Evolutionary conservation across 2,888 invertebrate genomes (phyloP), one percentile per base, ranked within the genome.

Genomic region (Scrobipalpa atriplicella): DNA sequence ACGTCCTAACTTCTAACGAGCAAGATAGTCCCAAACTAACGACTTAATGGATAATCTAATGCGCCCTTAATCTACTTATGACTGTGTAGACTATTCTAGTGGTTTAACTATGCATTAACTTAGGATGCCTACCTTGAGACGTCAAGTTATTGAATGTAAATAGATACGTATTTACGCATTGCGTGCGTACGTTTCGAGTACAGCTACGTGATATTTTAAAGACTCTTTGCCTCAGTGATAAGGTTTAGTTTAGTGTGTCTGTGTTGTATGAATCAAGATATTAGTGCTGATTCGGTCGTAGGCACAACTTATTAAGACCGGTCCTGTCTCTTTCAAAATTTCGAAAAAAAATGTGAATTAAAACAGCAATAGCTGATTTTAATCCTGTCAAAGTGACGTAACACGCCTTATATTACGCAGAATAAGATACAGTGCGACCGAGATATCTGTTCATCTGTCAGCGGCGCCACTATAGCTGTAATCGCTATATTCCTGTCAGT

Each of bases 261-360:
- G 54, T 60, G 58, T 29, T 29, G 5, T 29, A 29, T 60, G 16
- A 60, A 79, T 78, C 76, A 77, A 77, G 47, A 47, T n/a, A 47
- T n/a, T 13, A 16, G 47, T 6, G n/a, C 2, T 16, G 47, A 47
- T 47, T 47, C 16, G n/a, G 47, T n/a, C 6, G n/a, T 47, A 47
- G n/a, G n/a, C n/a, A 47, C 16, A 1, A n/a, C 47, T 47, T 47
- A 47, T 47, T 16, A 16, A n/a, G 6, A 0, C n/a, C 5, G 5
- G 47, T 47, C 5, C 6, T n/a, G n/a, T n/a, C n/a, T n/a, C n/a
- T n/a, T n/a, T n/a, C n/a, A n/a, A n/a, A n/a, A n/a, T n/a, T n/a
- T n/a, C n/a, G n/a, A n/a, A n/a, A n/a, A n/a, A n/a, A n/a, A n/a
- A n/a, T n/a, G n/a, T n/a, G n/a, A n/a, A n/a, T n/a, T n/a, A n/a